Evolutionary conservation across 2,797 vertebrate species (phyloP).

Genomic region (Pantherophis vulpinus): DNA sequence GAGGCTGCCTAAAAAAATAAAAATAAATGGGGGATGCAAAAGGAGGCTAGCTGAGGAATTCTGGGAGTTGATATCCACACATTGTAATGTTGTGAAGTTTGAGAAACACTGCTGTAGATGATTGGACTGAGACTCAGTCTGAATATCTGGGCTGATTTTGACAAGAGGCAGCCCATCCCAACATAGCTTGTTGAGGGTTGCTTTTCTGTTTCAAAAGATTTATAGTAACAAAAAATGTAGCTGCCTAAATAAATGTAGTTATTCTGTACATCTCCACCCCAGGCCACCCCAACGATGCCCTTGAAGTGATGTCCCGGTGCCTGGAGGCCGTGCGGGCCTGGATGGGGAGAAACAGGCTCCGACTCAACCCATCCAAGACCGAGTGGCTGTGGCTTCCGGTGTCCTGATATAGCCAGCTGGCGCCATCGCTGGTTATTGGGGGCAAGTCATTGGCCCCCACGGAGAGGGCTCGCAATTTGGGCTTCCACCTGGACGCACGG

Average conservation of each 20-base stretch:
- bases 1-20: background rate
- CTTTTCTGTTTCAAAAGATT: background rate
- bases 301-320: no score
- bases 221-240: background rate
- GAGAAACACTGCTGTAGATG: background rate
- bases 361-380: no score
- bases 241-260: background rate
- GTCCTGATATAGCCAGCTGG: no score
- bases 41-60: background rate
- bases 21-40: background rate
- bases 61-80: background rate
- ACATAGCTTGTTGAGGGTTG: background rate
- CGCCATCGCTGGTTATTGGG: no score
- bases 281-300: no score
- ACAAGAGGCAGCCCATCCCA: background rate
- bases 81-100: background rate
- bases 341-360: no score
- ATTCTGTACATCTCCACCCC: background rate
- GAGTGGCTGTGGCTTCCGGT: no score
- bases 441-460: no score
- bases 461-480: no score
- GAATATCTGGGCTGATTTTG: background rate
- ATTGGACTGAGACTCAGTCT: background rate
- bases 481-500: no score
- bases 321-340: no score